phyloP scores from a whole-genome alignment of 2,113 vertebrate genomes.

The Coregonus clupeaformis region DNA sequence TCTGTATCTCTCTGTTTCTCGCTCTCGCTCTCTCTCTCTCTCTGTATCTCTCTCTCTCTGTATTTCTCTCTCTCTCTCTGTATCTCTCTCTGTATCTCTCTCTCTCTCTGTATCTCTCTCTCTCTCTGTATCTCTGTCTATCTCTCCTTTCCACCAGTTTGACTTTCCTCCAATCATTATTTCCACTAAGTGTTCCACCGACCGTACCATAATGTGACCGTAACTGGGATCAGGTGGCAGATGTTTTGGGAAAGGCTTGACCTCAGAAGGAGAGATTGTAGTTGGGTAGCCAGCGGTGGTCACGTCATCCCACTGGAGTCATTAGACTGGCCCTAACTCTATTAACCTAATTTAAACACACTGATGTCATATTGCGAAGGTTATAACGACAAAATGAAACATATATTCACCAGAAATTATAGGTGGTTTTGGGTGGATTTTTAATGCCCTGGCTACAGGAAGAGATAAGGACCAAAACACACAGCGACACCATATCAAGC shows the following conservation, averaged over 20 bases:
- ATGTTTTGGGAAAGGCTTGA: conserved; percentile 56
- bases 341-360: conserved; percentile 37
- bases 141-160: conserved; percentile 2
- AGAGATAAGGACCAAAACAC: conserved; percentile 35
- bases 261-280: conserved; percentile 52
- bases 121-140: too few relatives aligned
- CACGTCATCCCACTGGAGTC: conserved; percentile 46
- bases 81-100: too few relatives aligned
- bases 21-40: too few relatives aligned
- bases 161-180: conserved; percentile 49
- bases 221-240: conserved; percentile 53
- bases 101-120: too few relatives aligned
- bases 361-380: conserved; percentile 43
- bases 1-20: too few relatives aligned
- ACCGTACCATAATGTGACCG: conserved; percentile 37
- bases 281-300: conserved; percentile 48
- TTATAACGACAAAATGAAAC: neutral
- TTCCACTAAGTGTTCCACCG: conserved; percentile 48
- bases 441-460: conserved; percentile 31
- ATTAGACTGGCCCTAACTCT: conserved; percentile 16
- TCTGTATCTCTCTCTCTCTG: too few relatives aligned
- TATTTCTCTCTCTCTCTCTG: too few relatives aligned
- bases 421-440: too few relatives aligned
- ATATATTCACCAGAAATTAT: too few relatives aligned
- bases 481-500: conserved; percentile 15